These are phyloP conservation scores for Ptilodon capucinus DNA, from an alignment of 2,888 invertebrate species.

Conservation along the genomic window DNA sequence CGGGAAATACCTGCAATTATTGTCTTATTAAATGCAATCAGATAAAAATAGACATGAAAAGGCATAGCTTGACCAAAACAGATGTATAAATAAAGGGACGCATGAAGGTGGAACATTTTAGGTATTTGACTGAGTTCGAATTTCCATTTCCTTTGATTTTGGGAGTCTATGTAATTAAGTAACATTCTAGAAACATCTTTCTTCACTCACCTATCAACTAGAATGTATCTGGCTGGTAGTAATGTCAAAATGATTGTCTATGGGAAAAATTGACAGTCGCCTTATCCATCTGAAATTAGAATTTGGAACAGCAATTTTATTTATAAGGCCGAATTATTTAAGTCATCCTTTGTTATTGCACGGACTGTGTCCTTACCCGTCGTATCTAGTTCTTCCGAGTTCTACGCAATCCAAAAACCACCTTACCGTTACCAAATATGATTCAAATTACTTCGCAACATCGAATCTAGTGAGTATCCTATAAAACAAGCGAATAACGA, in stretches of 20 bases:
- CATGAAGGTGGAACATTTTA: neutral
- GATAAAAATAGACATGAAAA: slow-evolving; percentile 2
- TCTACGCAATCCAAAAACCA: slow-evolving; percentile 11
- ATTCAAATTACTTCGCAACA: slow-evolving; percentile 13
- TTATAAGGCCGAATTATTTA: neutral
- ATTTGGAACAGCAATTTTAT: neutral
- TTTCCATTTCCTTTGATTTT: too few relatives aligned
- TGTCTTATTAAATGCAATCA: slow-evolving; percentile 23
- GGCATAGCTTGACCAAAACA: neutral
- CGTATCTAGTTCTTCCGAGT: slow-evolving; percentile 16
- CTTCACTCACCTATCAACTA: too few relatives aligned
- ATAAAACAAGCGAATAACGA: slow-evolving; percentile 16
- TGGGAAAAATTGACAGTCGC: too few relatives aligned
- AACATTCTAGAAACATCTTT: too few relatives aligned
- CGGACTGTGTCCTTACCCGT: neutral
- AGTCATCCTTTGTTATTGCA: neutral
- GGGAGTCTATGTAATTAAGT: too few relatives aligned
- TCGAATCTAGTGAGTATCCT: slow-evolving; percentile 4
- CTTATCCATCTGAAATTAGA: neutral
- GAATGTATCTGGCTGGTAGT: too few relatives aligned
- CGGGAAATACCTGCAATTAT: slow-evolving; percentile 25
- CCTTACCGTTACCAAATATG: slow-evolving; percentile 8
- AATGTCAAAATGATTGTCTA: too few relatives aligned
- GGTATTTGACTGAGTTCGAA: too few relatives aligned
- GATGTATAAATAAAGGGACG: neutral